Percentiles rank a stretch among this genome's conserved stretches.
Conservation (phyloP, 2,888 invertebrate genomes). For the Atherix ibis region DNA sequence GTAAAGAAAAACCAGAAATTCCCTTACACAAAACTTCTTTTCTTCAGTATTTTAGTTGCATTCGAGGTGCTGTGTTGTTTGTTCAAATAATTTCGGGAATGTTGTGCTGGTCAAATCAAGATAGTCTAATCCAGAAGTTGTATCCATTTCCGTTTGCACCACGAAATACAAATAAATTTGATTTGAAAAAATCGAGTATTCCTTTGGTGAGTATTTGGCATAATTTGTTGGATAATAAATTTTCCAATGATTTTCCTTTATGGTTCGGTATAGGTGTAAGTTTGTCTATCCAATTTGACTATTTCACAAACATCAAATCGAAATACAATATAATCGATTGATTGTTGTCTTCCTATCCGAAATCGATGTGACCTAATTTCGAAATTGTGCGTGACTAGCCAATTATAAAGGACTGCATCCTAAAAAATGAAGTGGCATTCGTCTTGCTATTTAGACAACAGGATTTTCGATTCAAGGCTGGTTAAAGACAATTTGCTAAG, state of each 20-base stretch:
- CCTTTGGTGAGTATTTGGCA: constrained; percentile 28
- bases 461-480: constrained; percentile 28
- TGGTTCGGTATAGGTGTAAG: no score
- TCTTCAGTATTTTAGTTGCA: no score
- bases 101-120: constrained; percentile 28
- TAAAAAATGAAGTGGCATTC: constrained; percentile 19
- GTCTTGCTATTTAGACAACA: constrained; percentile 27
- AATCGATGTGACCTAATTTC: neutral
- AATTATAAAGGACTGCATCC: neutral
- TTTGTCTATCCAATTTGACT: no score
- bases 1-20: no score
- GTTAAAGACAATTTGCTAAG: constrained; percentile 29
- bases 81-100: no score
- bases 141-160: constrained; percentile 21
- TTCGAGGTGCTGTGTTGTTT: no score
- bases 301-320: neutral
- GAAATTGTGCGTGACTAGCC: neutral
- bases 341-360: neutral
- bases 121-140: constrained; percentile 21
- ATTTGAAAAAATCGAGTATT: constrained; percentile 26
- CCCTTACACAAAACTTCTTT: no score
- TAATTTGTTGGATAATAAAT: neutral
- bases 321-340: neutral
- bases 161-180: constrained; percentile 24
- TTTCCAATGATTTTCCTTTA: neutral